Evolutionary conservation across 2,797 vertebrate species (phyloP).

Genomic region (Peromyscus eremicus): DNA sequence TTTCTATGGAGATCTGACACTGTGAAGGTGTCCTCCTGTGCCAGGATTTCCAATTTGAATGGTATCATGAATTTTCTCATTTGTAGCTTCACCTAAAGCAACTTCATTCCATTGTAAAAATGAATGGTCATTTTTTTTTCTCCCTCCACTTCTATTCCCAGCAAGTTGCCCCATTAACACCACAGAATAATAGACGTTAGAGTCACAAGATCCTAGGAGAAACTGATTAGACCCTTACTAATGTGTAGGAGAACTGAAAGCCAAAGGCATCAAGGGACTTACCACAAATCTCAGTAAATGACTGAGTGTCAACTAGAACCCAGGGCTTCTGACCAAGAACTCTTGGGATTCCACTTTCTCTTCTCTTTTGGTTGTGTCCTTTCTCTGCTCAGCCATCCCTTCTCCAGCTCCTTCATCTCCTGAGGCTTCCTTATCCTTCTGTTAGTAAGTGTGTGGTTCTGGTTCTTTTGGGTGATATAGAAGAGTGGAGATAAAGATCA

Average conservation of each 20-base stretch:
- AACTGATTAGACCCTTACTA: not conserved
- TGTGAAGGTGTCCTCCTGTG: not conserved
- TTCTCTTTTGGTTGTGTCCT: not conserved
- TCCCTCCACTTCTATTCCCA: not conserved
- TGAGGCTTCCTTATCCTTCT: not conserved
- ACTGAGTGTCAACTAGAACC: not conserved
- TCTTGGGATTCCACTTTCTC: not conserved
- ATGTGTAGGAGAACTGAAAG: not conserved
- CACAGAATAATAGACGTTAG: not conserved
- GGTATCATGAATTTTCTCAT: not conserved
- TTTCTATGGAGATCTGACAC: not conserved
- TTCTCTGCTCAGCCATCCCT: not conserved
- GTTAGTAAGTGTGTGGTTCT: not conserved
- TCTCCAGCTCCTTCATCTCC: not conserved
- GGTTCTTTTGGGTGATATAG: not conserved
- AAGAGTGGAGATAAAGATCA: not conserved
- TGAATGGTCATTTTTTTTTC: not conserved
- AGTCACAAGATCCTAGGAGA: not conserved
- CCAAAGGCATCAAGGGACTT: not conserved
- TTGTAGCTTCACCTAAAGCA: not conserved
- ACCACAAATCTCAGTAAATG: not conserved
- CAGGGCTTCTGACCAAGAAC: not conserved
- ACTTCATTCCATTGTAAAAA: not conserved
- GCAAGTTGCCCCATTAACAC: not conserved
- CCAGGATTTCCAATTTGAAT: conserved; percentile 46